These are phyloP conservation scores for Peromyscus californicus DNA, from an alignment of 2,113 vertebrate genomes.

Conservation along the genomic window DNA sequence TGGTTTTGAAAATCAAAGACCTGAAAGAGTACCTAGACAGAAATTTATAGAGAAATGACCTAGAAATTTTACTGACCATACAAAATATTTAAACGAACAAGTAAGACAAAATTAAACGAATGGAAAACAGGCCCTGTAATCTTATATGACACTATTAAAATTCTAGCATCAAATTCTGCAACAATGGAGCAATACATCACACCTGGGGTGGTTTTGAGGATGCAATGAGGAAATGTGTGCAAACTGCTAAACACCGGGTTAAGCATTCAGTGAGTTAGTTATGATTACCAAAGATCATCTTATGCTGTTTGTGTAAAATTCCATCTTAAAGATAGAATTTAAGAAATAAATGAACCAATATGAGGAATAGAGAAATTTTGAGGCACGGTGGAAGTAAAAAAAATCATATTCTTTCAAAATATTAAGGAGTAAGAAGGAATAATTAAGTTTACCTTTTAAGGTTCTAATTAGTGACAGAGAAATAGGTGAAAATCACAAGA, in stretches of 20 bases:
- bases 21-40: not conserved
- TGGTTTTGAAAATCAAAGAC: constrained; percentile 38
- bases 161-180: not conserved
- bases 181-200: not conserved
- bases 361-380: not conserved
- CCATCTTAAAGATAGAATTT: not conserved
- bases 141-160: not conserved
- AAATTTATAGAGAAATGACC: not conserved
- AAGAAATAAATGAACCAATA: constrained; percentile 20
- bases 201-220: not conserved
- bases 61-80: not conserved
- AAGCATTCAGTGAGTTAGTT: not conserved
- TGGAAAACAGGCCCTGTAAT: not conserved
- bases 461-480: not conserved
- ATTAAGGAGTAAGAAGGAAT: not conserved
- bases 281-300: not conserved
- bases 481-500: not conserved
- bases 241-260: not conserved
- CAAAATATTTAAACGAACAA: not conserved
- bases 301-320: not conserved
- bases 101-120: constrained; percentile 4
- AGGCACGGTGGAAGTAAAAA: not conserved
- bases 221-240: constrained; percentile 17
- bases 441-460: not conserved
- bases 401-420: constrained; percentile 10